phyloP scores from a whole-genome alignment of 2,113 vertebrate genomes.

The Alethe diademata region DNA sequence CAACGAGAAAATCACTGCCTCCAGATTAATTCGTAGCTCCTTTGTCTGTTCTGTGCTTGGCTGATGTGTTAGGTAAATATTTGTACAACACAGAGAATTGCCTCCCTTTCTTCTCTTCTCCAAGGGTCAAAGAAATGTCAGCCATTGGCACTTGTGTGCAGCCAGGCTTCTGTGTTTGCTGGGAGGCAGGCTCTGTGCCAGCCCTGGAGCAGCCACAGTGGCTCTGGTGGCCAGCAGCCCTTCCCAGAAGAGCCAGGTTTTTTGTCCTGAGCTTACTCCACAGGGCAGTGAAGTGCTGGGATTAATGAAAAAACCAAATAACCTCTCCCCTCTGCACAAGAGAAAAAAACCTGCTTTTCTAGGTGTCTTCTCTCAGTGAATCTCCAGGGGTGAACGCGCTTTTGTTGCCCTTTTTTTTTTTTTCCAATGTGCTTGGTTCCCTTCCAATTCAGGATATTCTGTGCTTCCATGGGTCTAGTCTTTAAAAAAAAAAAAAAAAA shows the following conservation, averaged over 20 bases:
- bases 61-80: slow-evolving; percentile 41
- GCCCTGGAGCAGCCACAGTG: accelerated
- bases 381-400: neutral
- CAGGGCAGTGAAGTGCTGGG: neutral
- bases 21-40: neutral
- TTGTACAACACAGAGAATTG: slow-evolving; percentile 10
- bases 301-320: neutral
- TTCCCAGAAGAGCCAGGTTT: neutral
- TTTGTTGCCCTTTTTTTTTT: neutral
- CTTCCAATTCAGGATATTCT: too few relatives aligned
- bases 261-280: neutral
- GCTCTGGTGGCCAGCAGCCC: neutral
- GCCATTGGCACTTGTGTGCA: neutral
- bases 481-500: neutral
- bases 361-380: accelerated
- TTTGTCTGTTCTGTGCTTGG: neutral
- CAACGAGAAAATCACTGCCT: neutral
- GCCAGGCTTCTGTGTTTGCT: neutral
- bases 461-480: too few relatives aligned
- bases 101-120: slow-evolving; percentile 20
- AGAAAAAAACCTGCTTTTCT: neutral
- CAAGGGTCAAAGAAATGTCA: slow-evolving; percentile 2
- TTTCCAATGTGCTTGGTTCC: too few relatives aligned
- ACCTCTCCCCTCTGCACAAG: neutral
- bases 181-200: neutral